Conservation (phyloP, 2,113 vertebrate genomes). For the Rousettus leschenaultii region DNA sequence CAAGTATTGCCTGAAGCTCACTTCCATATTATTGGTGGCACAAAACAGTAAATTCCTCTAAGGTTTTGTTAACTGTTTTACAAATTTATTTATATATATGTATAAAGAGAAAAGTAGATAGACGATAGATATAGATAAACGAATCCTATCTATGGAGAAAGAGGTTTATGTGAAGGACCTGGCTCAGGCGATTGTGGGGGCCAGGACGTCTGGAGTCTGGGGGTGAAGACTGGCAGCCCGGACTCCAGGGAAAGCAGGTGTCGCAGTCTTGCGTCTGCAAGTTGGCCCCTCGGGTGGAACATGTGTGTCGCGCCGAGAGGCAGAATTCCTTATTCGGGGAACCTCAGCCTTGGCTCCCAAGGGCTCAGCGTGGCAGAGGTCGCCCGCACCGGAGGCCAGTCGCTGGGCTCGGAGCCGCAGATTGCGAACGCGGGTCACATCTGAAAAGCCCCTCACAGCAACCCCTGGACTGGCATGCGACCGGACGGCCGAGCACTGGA, state of each 20-base stretch:
- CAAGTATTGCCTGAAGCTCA: background rate
- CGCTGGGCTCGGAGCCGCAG: too few relatives aligned
- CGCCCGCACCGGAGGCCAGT: too few relatives aligned
- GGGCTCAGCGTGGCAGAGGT: too few relatives aligned
- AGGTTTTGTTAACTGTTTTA: background rate
- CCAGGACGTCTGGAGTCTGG: background rate
- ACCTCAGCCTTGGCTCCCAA: background rate
- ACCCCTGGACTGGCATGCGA: too few relatives aligned
- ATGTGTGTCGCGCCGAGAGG: background rate
- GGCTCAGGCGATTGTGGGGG: background rate
- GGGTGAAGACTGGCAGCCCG: background rate
- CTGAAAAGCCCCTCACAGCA: background rate
- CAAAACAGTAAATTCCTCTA: background rate
- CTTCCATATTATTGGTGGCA: background rate
- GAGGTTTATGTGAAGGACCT: background rate
- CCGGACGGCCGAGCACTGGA: fast-evolving
- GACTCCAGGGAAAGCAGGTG: background rate
- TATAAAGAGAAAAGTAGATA: background rate
- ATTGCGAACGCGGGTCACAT: background rate
- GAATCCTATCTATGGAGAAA: background rate
- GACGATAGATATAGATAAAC: too few relatives aligned
- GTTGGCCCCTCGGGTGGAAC: background rate
- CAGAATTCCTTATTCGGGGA: background rate
- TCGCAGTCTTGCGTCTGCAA: background rate
- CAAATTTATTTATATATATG: background rate